Evolutionary conservation across 2,113 vertebrate species (phyloP).

Genomic region (Buteo buteo): DNA sequence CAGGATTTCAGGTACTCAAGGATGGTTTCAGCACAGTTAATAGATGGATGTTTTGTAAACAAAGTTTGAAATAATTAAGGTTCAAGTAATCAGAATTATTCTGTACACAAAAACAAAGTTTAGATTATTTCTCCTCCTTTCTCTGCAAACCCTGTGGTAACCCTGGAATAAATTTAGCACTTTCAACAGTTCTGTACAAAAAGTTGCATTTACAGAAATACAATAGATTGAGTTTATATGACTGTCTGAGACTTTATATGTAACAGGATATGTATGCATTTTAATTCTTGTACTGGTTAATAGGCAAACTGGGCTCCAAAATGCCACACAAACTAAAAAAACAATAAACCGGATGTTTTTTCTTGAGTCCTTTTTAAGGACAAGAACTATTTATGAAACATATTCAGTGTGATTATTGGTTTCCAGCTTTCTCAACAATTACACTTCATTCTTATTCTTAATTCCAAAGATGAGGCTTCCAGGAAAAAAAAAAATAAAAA

Average conservation of each 20-base stretch:
- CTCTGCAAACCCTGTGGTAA: neutral
- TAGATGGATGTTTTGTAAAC: neutral
- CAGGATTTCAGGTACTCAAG: neutral
- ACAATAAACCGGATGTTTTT: neutral
- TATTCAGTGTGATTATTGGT: neutral
- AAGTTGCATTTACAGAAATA: neutral
- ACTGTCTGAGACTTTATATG: rapidly evolving
- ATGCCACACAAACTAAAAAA: neutral
- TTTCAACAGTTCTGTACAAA: neutral
- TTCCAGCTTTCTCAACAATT: neutral
- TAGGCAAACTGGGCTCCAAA: neutral
- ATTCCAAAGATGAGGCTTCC: neutral
- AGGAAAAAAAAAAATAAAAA: neutral
- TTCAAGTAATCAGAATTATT: neutral
- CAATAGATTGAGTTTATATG: neutral
- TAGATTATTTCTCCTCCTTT: neutral
- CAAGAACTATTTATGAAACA: neutral
- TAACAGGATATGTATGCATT: rapidly evolving
- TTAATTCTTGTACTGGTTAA: neutral
- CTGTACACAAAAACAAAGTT: neutral
- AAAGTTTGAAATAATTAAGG: neutral
- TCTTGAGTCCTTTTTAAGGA: neutral
- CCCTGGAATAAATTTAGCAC: neutral
- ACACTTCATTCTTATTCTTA: neutral
- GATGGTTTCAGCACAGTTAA: neutral